phyloP scores from a whole-genome alignment of 2,113 vertebrate species.

The Elephantulus edwardii region DNA sequence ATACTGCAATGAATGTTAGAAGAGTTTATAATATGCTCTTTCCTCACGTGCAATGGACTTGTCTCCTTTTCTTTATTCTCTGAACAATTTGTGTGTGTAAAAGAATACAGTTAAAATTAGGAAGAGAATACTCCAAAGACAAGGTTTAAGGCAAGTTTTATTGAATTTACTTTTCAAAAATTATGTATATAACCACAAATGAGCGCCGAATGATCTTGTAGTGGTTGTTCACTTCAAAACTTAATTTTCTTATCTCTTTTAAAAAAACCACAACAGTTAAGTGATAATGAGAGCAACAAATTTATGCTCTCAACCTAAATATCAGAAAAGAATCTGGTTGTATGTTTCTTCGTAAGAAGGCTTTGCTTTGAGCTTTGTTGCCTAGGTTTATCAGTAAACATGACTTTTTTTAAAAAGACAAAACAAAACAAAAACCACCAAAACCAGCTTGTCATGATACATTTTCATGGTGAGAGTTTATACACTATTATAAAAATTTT shows the following conservation, averaged over 20 bases:
- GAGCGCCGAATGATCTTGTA: neutral
- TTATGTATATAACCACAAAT: slow-evolving; percentile 3
- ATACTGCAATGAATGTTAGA: neutral
- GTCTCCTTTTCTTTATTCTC: neutral
- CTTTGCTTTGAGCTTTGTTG: neutral
- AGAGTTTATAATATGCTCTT: neutral
- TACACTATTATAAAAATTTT: slow-evolving; percentile 18
- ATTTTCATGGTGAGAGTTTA: neutral
- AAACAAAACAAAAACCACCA: too few species aligned
- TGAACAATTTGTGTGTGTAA: slow-evolving; percentile 2
- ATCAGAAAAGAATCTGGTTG: neutral
- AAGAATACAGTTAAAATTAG: neutral
- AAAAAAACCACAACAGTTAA: slow-evolving; percentile 21
- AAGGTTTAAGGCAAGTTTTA: neutral
- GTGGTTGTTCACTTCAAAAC: slow-evolving; percentile 34
- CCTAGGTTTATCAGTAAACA: neutral
- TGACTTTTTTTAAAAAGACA: slow-evolving; percentile 15
- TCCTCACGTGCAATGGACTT: neutral
- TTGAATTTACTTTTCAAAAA: slow-evolving; percentile 29
- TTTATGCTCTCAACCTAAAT: slow-evolving; percentile 12
- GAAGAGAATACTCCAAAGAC: neutral
- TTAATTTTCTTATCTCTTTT: slow-evolving; percentile 8
- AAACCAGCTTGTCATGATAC: too few species aligned
- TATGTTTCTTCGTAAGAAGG: neutral
- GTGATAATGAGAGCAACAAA: neutral